phyloP scores from a whole-genome alignment of 2,888 invertebrate genomes.

The Caenorhabditis afra region DNA sequence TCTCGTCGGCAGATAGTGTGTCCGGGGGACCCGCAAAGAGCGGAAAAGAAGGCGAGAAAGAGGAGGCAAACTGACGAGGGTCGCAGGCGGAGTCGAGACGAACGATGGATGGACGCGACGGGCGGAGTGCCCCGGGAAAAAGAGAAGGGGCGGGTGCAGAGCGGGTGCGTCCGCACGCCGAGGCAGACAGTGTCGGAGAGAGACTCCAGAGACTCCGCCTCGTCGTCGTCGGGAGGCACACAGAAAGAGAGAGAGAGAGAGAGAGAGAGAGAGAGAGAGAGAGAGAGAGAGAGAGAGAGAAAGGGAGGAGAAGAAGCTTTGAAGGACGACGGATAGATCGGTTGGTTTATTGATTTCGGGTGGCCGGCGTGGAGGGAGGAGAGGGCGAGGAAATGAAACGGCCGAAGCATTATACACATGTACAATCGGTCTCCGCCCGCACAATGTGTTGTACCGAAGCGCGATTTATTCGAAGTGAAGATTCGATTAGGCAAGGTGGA shows the following conservation, averaged over 20 bases:
- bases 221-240: no score
- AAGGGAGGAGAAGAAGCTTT: constrained; percentile 15
- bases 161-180: background rate
- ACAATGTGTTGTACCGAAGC: no score
- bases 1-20: constrained; percentile 2
- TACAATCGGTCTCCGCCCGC: no score
- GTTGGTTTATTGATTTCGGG: constrained; percentile 39
- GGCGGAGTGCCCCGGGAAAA: background rate
- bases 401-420: no score
- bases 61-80: background rate
- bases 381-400: no score
- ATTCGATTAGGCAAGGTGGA: background rate
- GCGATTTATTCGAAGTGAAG: no score
- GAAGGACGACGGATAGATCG: no score
- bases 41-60: constrained; percentile 5
- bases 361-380: no score
- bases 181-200: constrained; percentile 27
- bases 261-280: background rate
- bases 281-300: background rate
- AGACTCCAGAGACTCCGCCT: constrained; percentile 22
- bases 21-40: constrained; percentile 1
- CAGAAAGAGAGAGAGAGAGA: no score
- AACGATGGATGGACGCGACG: constrained; percentile 25
- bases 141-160: background rate
- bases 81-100: background rate